Evolutionary conservation across 2,113 vertebrate species (phyloP), one percentile per base, ranked within the genome.

Genomic region (Forbesichthys agassizii): DNA sequence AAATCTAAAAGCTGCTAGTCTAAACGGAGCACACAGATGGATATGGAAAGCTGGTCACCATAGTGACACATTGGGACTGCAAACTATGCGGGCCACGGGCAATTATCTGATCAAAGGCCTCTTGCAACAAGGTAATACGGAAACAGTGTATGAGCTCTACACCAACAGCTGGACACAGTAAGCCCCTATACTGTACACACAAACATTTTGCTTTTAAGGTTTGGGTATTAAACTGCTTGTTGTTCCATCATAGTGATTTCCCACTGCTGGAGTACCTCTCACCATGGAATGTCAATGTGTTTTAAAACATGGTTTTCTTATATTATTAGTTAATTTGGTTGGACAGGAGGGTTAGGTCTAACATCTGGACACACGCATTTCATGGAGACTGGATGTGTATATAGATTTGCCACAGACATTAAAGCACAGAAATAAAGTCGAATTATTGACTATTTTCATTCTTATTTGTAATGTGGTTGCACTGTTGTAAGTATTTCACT

Each of bases 51-150:
- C 62, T 42, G 75, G 87, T 91, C 74, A 62, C 83, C 88, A 90
- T 91, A 78, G 90, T 71, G 70, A 91, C 88, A 82, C 70, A 76
- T 77, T 71, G 83, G 58, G 68, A 88, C 80, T 74, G 75, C 85
- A 87, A 89, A 91, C 89, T 88, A 84, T 33, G 48, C 81, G 63
- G 79, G 79, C 83, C 68, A 74, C 75, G 90, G 86, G 86, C 89
- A 91, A 91, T 93, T 92, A 92, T 85, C 84, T 88, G 92, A 93
- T 93, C 88, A 93, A 93, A 93, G 90, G 86, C 83, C 76, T 74
- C 74, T 57, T 77, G 81, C 20, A 49, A 81, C 74, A 67, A 73
- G 75, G 73, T 72, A 70, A 83, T 64, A 86, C 55, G 84, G 86
- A 80, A 56, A 72, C 75, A 84, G 84, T 72, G 73, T 65, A 1